Evolutionary conservation across 1,140 invertebrate genomes (phyloP), one percentile per base, ranked within the genome.

Genomic region (Wasmannia auropunctata): DNA sequence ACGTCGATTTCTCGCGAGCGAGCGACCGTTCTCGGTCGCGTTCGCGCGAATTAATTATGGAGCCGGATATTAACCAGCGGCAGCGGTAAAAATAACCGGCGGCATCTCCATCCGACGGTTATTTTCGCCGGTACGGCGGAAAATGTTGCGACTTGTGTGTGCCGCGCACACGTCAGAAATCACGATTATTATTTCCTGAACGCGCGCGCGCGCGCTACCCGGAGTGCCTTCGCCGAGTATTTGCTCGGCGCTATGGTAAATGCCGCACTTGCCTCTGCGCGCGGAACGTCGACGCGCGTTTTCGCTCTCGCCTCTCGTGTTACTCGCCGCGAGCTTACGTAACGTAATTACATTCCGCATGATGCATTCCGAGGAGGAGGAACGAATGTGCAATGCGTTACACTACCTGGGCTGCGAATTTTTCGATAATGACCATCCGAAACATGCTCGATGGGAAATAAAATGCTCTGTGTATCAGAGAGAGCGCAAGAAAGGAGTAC

Each of bases 131-230:
- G 16, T n/a, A n/a, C n/a, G n/a, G n/a, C 6, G 79, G 65, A 81
- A 81, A 81, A 43, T 81, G 65, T 34, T 81, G 60, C 40, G 75
- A 16, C 37, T 31, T 31, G 19, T 11, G 16, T 2, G 54, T 10
- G n/a, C 1, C n/a, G 22, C 40, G 60, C n/a, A 22, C 60, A 34
- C 34, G 65, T 37, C 28, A 63, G 60, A 67, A 69, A 81, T 81
- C 65, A 43, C 65, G 51, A 72, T 81, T 72, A 81, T 81, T 81
- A 81, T 58, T 81, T 72, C 51, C 37, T 43, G 37, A 81, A 58
- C 8, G 31, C 25, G 31, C 28, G 14, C 28, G 43, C 8, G 31
- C 25, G 31, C 28, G 14, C 28, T 51, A n/a, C 28, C 40, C n/a
- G n/a, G 11, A 7, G n/a, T 37, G 31, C n/a, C 8, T 25, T 46